Conservation (phyloP, 2,797 vertebrate genomes). For the Rachycentron canadum region DNA sequence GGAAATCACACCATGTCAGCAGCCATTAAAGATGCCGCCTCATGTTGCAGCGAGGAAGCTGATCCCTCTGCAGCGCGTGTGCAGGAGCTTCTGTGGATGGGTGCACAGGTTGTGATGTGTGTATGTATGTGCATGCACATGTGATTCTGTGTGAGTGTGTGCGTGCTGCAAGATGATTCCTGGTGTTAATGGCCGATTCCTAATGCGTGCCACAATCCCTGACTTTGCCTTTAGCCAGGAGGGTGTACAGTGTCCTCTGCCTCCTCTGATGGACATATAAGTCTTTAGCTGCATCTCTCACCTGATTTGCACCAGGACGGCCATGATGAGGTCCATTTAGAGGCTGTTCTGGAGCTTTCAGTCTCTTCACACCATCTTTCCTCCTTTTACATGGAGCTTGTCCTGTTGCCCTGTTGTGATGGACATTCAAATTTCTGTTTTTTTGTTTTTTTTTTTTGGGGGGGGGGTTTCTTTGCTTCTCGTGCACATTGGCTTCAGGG, state of each 20-base stretch:
- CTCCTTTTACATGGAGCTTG: background rate
- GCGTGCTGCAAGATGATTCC: constrained; percentile 52
- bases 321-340: background rate
- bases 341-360: background rate
- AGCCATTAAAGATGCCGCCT: constrained; percentile 76
- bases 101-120: constrained; percentile 18
- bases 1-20: constrained; percentile 80
- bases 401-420: background rate
- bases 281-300: constrained; percentile 26
- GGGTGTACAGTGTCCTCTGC: constrained; percentile 12
- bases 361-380: background rate
- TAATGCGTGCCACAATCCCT: constrained; percentile 20
- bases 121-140: constrained; percentile 7
- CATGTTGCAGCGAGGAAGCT: constrained; percentile 67
- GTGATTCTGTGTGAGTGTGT: constrained; percentile 5
- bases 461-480: no score
- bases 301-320: constrained; percentile 3
- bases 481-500: no score
- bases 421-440: background rate
- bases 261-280: constrained; percentile 44
- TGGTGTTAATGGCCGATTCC: constrained; percentile 34
- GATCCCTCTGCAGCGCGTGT: constrained; percentile 51
- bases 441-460: no score
- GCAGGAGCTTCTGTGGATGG: constrained; percentile 3
- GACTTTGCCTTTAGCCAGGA: background rate